Conservation (phyloP, 1,140 invertebrate species). For the Bombus sibiricus region DNA sequence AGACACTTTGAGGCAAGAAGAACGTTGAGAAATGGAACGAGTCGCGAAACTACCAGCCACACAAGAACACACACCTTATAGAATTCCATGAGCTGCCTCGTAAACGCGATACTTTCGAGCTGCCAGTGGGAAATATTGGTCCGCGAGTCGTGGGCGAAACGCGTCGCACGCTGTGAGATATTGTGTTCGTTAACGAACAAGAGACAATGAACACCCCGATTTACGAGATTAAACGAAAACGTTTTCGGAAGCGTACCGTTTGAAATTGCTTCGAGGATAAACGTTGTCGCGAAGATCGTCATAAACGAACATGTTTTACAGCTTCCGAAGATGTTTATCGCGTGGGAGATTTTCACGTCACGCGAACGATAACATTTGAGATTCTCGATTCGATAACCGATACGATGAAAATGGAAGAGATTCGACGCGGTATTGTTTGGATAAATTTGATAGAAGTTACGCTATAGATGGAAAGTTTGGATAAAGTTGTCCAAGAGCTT, state of each 20-base stretch:
- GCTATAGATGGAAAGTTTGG: not conserved
- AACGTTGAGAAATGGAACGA: constrained; percentile 54
- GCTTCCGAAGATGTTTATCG: not conserved
- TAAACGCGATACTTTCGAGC: constrained; percentile 42
- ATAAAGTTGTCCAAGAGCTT: not conserved
- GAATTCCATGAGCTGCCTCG: constrained; percentile 42
- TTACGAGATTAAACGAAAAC: constrained; percentile 20
- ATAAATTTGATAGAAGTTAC: not conserved
- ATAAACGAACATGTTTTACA: not conserved
- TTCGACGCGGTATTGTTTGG: not conserved
- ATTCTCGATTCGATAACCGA: not conserved
- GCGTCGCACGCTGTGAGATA: not conserved
- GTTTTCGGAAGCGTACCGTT: not conserved
- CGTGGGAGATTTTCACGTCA: not conserved
- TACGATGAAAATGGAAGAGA: not conserved
- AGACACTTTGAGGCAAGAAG: constrained; percentile 40
- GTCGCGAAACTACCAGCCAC: constrained; percentile 32
- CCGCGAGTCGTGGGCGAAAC: not conserved
- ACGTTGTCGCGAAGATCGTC: not conserved
- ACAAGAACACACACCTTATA: constrained; percentile 24
- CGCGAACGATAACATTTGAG: not conserved
- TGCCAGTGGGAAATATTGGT: constrained; percentile 22
- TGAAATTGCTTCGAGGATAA: constrained; percentile 1
- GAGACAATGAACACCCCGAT: constrained; percentile 20
- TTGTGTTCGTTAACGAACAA: constrained; percentile 17